phyloP scores from a whole-genome alignment of 2,113 vertebrate species.

The Rhynchopsitta pachyrhyncha region DNA sequence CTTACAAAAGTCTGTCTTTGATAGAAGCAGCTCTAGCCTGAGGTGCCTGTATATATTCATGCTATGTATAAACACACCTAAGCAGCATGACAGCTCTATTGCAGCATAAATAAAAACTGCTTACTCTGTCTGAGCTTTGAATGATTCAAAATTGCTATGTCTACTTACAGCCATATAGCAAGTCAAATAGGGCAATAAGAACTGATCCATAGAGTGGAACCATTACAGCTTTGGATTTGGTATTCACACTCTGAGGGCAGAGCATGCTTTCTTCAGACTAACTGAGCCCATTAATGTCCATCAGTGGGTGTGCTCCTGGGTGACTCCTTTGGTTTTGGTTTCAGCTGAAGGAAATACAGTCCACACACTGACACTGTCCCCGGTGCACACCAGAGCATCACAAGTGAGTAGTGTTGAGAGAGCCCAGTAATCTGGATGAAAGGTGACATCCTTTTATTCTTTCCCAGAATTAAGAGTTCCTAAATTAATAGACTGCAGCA shows the following conservation, averaged over 20 bases:
- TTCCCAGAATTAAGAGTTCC: background rate
- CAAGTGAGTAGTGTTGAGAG: background rate
- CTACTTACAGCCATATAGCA: background rate
- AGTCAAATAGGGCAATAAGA: background rate
- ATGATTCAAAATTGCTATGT: fast-evolving
- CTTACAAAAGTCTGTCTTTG: background rate
- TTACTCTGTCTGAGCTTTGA: background rate
- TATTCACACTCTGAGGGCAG: background rate
- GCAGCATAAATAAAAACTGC: background rate
- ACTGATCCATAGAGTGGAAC: background rate
- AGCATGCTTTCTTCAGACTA: background rate
- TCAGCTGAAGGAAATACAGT: background rate
- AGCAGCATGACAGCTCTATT: background rate
- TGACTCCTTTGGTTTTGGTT: background rate
- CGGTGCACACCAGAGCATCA: background rate
- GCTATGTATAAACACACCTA: background rate
- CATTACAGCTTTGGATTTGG: background rate
- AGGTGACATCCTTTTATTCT: background rate
- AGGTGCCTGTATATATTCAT: background rate
- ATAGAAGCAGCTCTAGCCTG: background rate
- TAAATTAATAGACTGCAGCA: background rate
- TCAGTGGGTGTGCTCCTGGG: background rate
- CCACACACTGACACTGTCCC: background rate
- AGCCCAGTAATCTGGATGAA: background rate
- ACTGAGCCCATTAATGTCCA: background rate